Evolutionary conservation across 2,113 vertebrate species (phyloP).

Genomic region (Typhlomys cinereus): DNA sequence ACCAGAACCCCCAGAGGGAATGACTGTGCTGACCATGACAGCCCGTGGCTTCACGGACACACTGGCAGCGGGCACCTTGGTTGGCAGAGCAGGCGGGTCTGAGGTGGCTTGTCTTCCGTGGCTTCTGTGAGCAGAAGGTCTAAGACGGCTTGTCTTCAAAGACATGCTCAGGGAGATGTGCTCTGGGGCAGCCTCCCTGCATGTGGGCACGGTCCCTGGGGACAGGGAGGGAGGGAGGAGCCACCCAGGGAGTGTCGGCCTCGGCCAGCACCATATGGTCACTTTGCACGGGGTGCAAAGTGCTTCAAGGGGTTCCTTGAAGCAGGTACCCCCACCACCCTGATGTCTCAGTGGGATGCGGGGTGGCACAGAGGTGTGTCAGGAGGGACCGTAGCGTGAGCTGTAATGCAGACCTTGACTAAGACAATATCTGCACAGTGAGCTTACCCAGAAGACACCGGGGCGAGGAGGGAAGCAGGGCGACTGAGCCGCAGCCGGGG

Average conservation of each 20-base stretch:
- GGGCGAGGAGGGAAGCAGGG: neutral
- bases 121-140: rapidly evolving
- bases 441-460: neutral
- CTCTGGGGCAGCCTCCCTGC: neutral
- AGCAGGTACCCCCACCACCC: neutral
- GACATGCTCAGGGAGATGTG: neutral
- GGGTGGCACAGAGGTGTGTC: neutral
- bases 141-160: neutral
- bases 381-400: rapidly evolving
- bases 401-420: neutral
- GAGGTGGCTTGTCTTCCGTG: neutral
- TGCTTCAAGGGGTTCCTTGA: neutral
- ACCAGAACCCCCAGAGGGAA: neutral
- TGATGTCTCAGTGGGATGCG: neutral
- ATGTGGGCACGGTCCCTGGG: neutral
- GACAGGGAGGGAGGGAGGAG: no score
- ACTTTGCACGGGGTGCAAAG: neutral
- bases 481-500: no score
- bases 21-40: neutral
- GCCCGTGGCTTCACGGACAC: neutral
- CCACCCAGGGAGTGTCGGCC: neutral
- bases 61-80: rapidly evolving
- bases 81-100: neutral
- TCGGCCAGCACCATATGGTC: neutral
- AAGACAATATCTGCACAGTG: neutral